Evolutionary conservation across 2,113 vertebrate species (phyloP).

Genomic region (Dolichallabes microphthalmus): DNA sequence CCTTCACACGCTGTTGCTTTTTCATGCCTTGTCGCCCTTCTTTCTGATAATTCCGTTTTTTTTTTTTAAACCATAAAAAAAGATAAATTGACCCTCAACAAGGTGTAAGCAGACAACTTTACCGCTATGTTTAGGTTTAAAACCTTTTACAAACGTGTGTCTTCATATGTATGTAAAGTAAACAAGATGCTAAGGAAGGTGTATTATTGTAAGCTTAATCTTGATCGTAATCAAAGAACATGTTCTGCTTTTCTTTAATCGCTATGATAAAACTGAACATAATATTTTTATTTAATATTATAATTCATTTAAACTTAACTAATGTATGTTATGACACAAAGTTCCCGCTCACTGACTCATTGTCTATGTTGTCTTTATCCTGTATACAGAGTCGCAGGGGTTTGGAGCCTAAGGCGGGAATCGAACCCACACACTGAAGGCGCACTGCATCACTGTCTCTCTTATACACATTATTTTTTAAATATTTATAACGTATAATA

Average conservation of each 20-base stretch:
- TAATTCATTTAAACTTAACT: background rate
- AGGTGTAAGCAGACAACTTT: background rate
- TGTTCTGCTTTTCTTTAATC: background rate
- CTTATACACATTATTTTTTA: background rate
- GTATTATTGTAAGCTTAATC: background rate
- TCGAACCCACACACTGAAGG: too few relatives aligned
- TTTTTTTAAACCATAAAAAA: background rate
- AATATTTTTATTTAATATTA: background rate
- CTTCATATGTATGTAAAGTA: background rate
- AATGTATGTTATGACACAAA: background rate
- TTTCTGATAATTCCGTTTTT: background rate
- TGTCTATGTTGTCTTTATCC: too few relatives aligned
- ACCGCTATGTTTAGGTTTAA: background rate
- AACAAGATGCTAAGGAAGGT: background rate
- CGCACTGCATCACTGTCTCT: too few relatives aligned
- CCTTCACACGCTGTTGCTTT: constrained; percentile 52
- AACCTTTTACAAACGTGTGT: too few relatives aligned
- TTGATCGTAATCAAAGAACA: background rate
- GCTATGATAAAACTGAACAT: background rate
- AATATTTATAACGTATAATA: background rate
- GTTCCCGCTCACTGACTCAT: too few relatives aligned
- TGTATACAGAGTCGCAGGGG: too few relatives aligned
- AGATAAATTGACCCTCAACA: background rate
- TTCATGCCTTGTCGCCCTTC: constrained; percentile 9
- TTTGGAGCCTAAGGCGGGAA: too few relatives aligned